Evolutionary conservation across 2,888 invertebrate species (phyloP).

Genomic region (Hirtodrosophila histrioides): DNA sequence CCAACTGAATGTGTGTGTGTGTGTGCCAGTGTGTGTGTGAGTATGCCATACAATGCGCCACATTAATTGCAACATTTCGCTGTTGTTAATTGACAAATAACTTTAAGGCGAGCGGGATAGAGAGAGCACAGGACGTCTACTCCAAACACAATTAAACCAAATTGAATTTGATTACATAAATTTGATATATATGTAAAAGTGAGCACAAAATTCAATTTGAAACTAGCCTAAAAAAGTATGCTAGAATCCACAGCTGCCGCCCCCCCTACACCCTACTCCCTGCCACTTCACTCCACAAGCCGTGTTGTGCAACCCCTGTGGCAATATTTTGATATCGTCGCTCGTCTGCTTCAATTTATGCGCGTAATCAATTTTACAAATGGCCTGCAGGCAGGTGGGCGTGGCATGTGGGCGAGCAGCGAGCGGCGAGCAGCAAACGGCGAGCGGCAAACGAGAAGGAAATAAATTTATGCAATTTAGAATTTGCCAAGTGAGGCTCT

Average conservation of each 20-base stretch:
- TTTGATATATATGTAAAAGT: slow-evolving; percentile 30
- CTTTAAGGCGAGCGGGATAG: slow-evolving; percentile 21
- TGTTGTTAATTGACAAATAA: slow-evolving; percentile 74
- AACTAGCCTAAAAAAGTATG: slow-evolving; percentile 45
- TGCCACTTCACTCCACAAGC: background rate
- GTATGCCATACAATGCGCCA: slow-evolving; percentile 40
- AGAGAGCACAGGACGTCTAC: background rate
- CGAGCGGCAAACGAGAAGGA: slow-evolving; percentile 37
- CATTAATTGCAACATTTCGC: slow-evolving; percentile 76
- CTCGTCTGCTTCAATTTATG: slow-evolving; percentile 80
- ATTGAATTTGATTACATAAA: slow-evolving; percentile 69
- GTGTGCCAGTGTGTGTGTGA: slow-evolving; percentile 12
- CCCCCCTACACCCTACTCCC: background rate
- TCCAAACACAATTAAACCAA: slow-evolving; percentile 64
- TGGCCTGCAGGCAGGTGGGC: slow-evolving; percentile 69
- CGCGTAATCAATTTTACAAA: slow-evolving; percentile 82
- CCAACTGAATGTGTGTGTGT: background rate
- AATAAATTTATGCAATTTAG: slow-evolving; percentile 80
- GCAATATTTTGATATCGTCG: slow-evolving; percentile 58
- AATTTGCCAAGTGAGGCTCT: slow-evolving; percentile 57
- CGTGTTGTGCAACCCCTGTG: slow-evolving; percentile 39
- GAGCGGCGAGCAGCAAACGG: too few species aligned
- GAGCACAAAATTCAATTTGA: slow-evolving; percentile 53
- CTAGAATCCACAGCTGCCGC: slow-evolving; percentile 2
- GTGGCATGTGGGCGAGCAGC: slow-evolving; percentile 39